Evolutionary conservation across 1,140 invertebrate species (phyloP).

Genomic region (Matsumurasca onukii): DNA sequence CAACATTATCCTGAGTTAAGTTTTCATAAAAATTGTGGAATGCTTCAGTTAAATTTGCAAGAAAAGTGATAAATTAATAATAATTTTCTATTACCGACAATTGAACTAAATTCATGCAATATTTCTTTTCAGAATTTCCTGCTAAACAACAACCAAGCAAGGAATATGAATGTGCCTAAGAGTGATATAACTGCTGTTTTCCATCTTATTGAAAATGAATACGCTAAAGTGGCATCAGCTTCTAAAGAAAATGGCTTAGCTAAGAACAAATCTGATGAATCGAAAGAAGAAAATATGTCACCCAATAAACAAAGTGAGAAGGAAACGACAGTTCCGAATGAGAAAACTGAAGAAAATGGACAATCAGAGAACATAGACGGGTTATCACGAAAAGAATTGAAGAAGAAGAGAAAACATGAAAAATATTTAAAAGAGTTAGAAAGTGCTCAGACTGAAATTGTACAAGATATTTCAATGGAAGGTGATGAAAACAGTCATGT

Average conservation of each 20-base stretch:
- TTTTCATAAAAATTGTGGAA: too few species aligned
- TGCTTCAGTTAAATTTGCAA: too few species aligned
- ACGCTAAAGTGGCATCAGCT: not conserved
- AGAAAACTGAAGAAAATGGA: not conserved
- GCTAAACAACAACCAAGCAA: too few species aligned
- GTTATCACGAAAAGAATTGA: constrained; percentile 18
- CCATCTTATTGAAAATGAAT: too few species aligned
- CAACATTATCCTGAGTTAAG: too few species aligned
- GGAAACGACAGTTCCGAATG: not conserved
- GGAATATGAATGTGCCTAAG: too few species aligned
- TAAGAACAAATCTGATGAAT: not conserved
- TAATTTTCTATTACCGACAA: too few species aligned
- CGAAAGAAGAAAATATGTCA: not conserved
- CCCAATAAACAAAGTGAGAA: too few species aligned
- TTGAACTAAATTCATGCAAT: too few species aligned
- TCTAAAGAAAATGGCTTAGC: not conserved
- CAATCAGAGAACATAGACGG: not conserved
- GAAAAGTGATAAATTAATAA: too few species aligned
- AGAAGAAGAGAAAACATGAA: constrained; percentile 13
- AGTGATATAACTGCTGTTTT: too few species aligned
- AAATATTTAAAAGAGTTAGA: not conserved
- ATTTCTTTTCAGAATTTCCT: too few species aligned
- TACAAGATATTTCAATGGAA: constrained; percentile 1
- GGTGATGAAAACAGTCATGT: constrained; percentile 23
- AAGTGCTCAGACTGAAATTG: not conserved